Base-by-base conservation (phyloP, 2,888 invertebrate species). In the Drosophila basisetae region DNA sequence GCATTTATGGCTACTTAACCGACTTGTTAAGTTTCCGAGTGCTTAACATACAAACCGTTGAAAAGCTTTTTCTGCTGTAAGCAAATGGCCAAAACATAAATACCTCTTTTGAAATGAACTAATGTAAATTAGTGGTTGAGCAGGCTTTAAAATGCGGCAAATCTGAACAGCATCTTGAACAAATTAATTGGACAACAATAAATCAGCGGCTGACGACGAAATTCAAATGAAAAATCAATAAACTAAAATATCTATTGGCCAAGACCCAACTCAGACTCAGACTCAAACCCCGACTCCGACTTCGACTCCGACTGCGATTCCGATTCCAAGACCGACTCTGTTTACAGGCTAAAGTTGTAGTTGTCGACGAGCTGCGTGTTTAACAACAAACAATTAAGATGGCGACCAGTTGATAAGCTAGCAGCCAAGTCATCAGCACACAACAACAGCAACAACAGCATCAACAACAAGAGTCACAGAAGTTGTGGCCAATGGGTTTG, bases 311-410 rank as follows among this genome's bases (percentile, higher is more conserved):
- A 49, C 1, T 49, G 13, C 25, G 7, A 52, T 18, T 52, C 28
- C 30, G 52, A 37, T 37, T 30, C 18, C 9, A 28, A 39, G 13
- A 25, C 18, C 9, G 31, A 31, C 30, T 16, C 18, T 16, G 41
- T 28, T 56, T 41, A 55, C 68, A 22, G 41, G 60, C 52, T 49
- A 56, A 49, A 50, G 56, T 58, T 76, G 76, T 64, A 33, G 52
- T 78, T 69, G 73, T 68, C 61, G 73, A 50, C 75, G 68, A 83
- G 81, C 90, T 90, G 89, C 91, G 87, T 90, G 91, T 87, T 89
- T 89, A 89, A 89, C 87, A 90, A 84, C 91, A 85, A 90, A 90
- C 91, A 90, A 90, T 90, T 90, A 91, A 91, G 90, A 90, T 91
- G 91, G 90, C 90, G 85, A 87, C 91, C 91, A 82, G 80, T 83